phyloP scores from a whole-genome alignment of 2,113 vertebrate genomes.

The Chinchilla lanigera region DNA sequence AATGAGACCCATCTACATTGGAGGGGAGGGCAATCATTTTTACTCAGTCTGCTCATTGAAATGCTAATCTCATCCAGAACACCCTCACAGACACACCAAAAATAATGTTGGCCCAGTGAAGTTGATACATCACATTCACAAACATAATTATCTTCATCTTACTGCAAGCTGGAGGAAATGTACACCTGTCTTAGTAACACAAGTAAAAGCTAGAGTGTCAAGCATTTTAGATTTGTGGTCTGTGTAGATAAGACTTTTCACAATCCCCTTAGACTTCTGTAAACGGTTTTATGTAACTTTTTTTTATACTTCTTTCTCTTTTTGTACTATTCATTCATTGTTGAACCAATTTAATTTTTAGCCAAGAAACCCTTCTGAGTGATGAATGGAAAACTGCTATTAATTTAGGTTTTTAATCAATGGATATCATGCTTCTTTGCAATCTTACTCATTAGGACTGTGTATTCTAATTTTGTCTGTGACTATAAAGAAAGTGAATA shows the following conservation, averaged over 20 bases:
- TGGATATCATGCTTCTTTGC: not conserved
- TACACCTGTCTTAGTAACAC: not conserved
- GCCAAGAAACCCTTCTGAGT: not conserved
- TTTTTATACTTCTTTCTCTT: not conserved
- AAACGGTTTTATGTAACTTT: not conserved
- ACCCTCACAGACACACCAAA: not conserved
- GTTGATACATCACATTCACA: not conserved
- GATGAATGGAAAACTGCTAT: not conserved
- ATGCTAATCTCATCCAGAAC: not conserved
- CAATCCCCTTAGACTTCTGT: not conserved
- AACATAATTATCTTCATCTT: not conserved
- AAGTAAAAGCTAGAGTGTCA: not conserved
- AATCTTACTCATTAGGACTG: not conserved
- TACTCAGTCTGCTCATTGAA: not conserved
- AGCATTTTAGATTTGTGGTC: not conserved
- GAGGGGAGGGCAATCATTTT: not conserved
- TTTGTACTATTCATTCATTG: not conserved
- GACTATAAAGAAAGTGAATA: not conserved
- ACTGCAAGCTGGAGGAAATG: not conserved
- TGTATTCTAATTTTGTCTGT: slow-evolving; percentile 14
- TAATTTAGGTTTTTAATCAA: slow-evolving; percentile 15
- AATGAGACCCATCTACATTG: not conserved
- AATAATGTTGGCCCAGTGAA: not conserved
- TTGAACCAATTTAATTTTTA: slow-evolving; percentile 35
- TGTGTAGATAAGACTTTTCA: not conserved